Evolutionary conservation across 2,797 vertebrate species (phyloP), one percentile per base, ranked within the genome.

Genomic region (Lepidocolaptes lacrymiger): DNA sequence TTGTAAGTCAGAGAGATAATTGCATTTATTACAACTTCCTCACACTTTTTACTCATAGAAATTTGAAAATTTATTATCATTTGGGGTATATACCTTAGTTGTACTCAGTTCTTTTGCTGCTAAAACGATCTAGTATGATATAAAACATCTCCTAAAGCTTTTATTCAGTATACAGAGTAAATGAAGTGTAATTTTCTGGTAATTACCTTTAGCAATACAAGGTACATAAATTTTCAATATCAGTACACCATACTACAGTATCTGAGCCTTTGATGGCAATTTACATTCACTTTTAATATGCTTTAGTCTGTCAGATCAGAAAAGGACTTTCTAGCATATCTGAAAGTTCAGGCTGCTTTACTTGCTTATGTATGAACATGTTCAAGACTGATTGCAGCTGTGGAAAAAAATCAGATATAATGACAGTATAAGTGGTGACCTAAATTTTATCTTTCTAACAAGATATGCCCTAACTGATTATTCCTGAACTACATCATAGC

Each of bases 121-220:
- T 88, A 46, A 63, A 85, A 82, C 8, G 26, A 55, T 79, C 34
- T 43, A 36, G 5, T 36, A 12, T 27, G 30, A 74, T 89, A 89
- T 21, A 6, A 69, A 94, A 73, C 34, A 49, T 26, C 13, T 89
- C 41, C n/a, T 71, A 85, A 63, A 80, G 13, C 14, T 83, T 85
- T 91, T 90, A 52, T 79, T 71, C 19, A 61, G 52, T 64, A 56
- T 61, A 56, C 19, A 85, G 26, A 51, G 17, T 80, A 89, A 92
- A 89, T 56, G 5, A 74, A 83, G 37, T 71, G 16, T 34, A 92
- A 85, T 93, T 83, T 87, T 85, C 44, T 82, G 37, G 89, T 93
- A 88, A 85, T 80, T 80, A 92, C 34, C 15, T 83, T 80, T 80
- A 91, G 46, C 54, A 54, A 78, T 72, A 77, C 19, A 77, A 83